A percentile compares a stretch with the other conserved stretches of the same genome.
Conservation (phyloP, 2,797 vertebrate genomes). For the Sciurus vulgaris region DNA sequence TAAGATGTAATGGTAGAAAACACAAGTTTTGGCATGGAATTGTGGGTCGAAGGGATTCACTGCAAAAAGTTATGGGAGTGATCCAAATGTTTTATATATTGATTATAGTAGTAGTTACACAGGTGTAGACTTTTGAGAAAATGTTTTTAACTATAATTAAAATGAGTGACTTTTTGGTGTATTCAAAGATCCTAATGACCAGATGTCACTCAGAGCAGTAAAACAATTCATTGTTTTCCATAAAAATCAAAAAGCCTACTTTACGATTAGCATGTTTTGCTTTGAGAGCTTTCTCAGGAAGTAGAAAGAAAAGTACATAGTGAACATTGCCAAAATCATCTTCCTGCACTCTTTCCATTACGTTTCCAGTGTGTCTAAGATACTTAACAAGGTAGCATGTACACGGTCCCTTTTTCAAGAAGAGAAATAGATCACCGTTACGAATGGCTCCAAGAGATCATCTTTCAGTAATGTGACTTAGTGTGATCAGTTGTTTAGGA, state of each 20-base stretch:
- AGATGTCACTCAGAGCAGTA: background rate
- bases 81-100: background rate
- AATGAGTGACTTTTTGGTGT: background rate
- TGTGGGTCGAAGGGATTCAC: background rate
- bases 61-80: background rate
- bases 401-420: background rate
- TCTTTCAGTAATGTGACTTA: background rate
- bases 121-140: background rate
- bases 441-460: background rate
- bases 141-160: background rate
- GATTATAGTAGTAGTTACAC: background rate
- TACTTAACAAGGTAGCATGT: background rate
- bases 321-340: background rate
- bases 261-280: background rate
- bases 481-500: background rate
- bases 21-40: background rate
- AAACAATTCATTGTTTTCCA: background rate
- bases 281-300: background rate
- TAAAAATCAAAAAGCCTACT: background rate
- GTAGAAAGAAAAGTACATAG: background rate
- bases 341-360: background rate
- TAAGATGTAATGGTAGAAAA: background rate
- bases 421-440: background rate
- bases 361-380: background rate
- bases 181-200: background rate